Evolutionary conservation across 2,113 vertebrate genomes (phyloP).

Genomic region (Emydocephalus ijimae): DNA sequence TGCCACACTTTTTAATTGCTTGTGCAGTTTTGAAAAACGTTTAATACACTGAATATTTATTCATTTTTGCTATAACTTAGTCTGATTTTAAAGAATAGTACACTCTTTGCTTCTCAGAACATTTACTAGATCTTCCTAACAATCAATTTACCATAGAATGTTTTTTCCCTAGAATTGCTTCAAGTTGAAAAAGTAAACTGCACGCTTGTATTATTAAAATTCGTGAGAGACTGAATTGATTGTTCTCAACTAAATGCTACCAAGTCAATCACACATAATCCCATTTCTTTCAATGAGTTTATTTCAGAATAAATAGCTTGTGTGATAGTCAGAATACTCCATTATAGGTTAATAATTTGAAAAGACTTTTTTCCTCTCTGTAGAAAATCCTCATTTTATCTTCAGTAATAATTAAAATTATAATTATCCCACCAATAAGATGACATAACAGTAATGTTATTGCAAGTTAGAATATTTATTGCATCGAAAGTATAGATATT

Average conservation of each 20-base stretch:
- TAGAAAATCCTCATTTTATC: not conserved
- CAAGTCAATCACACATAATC: slow-evolving; percentile 5
- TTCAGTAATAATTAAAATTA: not conserved
- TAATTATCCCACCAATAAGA: not conserved
- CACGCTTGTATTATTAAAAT: not conserved
- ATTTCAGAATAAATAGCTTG: slow-evolving; percentile 8
- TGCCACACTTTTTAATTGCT: not conserved
- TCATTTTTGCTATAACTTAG: slow-evolving; percentile 21
- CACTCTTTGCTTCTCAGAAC: not conserved
- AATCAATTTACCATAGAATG: slow-evolving; percentile 9
- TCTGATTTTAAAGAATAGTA: not conserved
- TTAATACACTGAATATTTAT: slow-evolving; percentile 23
- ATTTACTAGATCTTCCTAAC: slow-evolving; percentile 5
- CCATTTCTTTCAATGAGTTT: slow-evolving; percentile 7
- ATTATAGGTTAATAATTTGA: not conserved
- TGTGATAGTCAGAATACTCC: not conserved
- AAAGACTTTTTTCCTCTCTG: not conserved
- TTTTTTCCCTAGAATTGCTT: slow-evolving; percentile 30
- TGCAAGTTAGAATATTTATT: not conserved
- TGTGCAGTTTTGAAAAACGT: not conserved
- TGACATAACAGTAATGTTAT: not conserved
- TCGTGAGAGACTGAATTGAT: not conserved
- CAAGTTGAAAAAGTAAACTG: not conserved
- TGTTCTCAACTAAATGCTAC: not conserved
- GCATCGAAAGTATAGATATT: not conserved